Evolutionary conservation across 92 coral and sea anemone genomes (phyloP).

Genomic region (Zoanthus gigantus): DNA sequence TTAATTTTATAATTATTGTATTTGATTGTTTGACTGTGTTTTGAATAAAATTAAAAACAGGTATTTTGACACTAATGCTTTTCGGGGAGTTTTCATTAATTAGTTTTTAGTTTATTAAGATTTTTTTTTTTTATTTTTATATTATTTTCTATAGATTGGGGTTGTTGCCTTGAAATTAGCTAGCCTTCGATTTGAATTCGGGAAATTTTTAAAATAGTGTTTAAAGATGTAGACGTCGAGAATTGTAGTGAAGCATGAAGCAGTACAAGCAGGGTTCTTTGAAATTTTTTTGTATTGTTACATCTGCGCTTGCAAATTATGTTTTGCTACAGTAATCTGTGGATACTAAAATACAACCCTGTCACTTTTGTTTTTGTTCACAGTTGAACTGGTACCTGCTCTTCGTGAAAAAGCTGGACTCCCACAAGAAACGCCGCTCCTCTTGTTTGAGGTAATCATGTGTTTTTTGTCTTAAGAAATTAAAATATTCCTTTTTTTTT

Average conservation of each 20-base stretch:
- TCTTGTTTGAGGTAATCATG: constrained; percentile 82
- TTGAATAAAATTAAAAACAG: no score
- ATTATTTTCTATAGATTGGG: no score
- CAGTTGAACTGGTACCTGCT: constrained; percentile 83
- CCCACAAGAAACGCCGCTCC: constrained; percentile 82
- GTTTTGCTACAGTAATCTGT: not conserved
- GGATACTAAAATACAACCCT: not conserved
- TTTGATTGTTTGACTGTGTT: no score
- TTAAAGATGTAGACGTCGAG: not conserved
- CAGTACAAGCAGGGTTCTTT: not conserved
- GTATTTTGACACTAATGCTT: no score
- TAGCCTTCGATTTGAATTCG: no score
- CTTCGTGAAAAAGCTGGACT: constrained; percentile 93
- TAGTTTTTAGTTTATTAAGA: no score
- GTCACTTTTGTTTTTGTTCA: not conserved
- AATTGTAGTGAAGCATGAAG: no score
- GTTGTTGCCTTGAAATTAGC: no score
- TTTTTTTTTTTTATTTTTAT: no score
- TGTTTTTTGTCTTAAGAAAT: not conserved
- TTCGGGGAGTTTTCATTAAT: no score
- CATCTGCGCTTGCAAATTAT: not conserved
- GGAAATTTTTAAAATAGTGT: no score
- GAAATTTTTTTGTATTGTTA: not conserved
- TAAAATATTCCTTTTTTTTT: not conserved
- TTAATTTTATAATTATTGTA: no score